These are phyloP conservation scores for Hippocampus zosterae DNA, from an alignment of 2,113 vertebrate species.

Conservation along the genomic window DNA sequence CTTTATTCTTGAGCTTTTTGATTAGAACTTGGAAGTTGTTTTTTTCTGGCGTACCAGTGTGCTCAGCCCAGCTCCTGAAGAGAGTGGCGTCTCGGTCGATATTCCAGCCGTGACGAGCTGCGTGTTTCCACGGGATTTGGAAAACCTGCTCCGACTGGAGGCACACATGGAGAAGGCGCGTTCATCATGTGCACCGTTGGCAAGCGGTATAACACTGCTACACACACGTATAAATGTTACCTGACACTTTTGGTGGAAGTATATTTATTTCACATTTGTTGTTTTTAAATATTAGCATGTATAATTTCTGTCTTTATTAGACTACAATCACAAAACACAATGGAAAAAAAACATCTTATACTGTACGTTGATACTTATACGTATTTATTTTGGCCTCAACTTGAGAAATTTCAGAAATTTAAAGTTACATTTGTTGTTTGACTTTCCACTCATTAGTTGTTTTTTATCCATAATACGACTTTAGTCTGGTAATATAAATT, in stretches of 20 bases:
- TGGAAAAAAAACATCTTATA: neutral
- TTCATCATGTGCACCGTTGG: neutral
- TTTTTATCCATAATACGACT: too few species aligned
- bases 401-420: neutral
- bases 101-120: constrained; percentile 75
- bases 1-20: neutral
- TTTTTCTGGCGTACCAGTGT: constrained; percentile 62
- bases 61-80: constrained; percentile 77
- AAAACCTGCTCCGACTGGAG: constrained; percentile 67
- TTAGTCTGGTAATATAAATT: too few species aligned
- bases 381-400: neutral
- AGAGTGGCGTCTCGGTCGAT: constrained; percentile 77
- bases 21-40: too few species aligned
- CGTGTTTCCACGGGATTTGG: constrained; percentile 79
- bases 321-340: neutral
- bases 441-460: too few species aligned
- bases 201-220: neutral
- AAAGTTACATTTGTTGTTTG: too few species aligned
- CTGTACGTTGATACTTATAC: neutral
- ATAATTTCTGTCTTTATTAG: neutral
- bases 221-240: too few species aligned
- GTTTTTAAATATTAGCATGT: neutral
- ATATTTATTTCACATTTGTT: neutral
- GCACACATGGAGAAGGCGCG: neutral
- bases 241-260: too few species aligned